phyloP scores from a whole-genome alignment of 2,888 invertebrate species.

The Chydorus sphaericus region DNA sequence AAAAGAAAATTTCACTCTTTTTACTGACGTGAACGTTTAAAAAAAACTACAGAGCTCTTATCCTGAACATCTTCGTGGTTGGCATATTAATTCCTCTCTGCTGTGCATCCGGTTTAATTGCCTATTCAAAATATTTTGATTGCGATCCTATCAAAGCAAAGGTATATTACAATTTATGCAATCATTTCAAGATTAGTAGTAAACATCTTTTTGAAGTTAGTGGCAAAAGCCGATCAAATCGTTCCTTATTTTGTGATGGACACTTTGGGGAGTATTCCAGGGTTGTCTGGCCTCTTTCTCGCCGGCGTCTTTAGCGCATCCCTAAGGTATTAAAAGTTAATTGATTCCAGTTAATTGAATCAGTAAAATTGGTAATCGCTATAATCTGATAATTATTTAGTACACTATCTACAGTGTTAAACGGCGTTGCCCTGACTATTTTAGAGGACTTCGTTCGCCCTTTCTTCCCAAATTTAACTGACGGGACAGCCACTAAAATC shows the following conservation, averaged over 20 bases:
- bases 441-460: constrained; percentile 72
- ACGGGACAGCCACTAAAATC: constrained; percentile 30
- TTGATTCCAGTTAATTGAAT: too few relatives aligned
- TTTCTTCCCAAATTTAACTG: constrained; percentile 26
- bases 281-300: constrained; percentile 77
- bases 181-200: background rate
- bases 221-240: constrained; percentile 55
- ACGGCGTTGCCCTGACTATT: constrained; percentile 25
- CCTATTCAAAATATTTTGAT: constrained; percentile 61
- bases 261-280: constrained; percentile 54
- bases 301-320: constrained; percentile 89
- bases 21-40: too few relatives aligned
- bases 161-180: constrained; percentile 26
- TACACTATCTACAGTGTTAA: background rate
- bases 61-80: too few relatives aligned
- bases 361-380: background rate
- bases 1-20: too few relatives aligned
- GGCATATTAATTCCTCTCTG: too few relatives aligned
- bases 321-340: constrained; percentile 32
- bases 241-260: constrained; percentile 81
- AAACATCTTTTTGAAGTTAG: constrained; percentile 32
- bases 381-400: background rate
- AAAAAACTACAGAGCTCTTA: too few relatives aligned
- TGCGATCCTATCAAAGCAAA: constrained; percentile 72
- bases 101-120: constrained; percentile 74